Base-by-base conservation (phyloP, 1,140 invertebrate genomes). In the Ylistrum balloti region DNA sequence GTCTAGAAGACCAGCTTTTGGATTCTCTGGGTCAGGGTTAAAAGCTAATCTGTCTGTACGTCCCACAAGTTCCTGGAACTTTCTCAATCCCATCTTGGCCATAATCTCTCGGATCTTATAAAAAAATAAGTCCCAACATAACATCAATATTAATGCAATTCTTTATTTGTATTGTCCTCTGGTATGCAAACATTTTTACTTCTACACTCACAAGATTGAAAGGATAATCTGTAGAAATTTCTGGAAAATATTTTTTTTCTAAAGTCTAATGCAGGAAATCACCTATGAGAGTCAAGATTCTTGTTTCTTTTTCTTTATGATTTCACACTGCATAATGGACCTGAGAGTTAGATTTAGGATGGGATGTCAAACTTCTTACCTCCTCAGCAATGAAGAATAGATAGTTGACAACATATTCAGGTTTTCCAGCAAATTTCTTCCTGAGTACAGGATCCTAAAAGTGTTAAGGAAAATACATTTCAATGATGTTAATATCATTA, bases 351-450 rank as follows among this genome's bases (percentile, higher is more conserved):
- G n/a, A n/a, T n/a, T n/a, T n/a, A n/a, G n/a, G n/a, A n/a, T n/a
- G n/a, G n/a, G n/a, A n/a, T n/a, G n/a, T n/a, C n/a, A n/a, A n/a
- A n/a, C n/a, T n/a, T 86, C 89, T 95, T 95, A 98, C 98, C 97
- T 99, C 99, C 97, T 99, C 99, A 85, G 99, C 99, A 74, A 99
- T 96, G 97, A 99, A 98, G 95, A 99, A 99, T 93, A 99, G 97
- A 95, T 98, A 99, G 96, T 99, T 99, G 92, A 99, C 97, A 7
- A 99, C 98, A 96, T 99, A 98, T 96, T 99, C 99, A 0, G 99
- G 99, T 95, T 99, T 99, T 35, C 99, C 99, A 33, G 98, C 98
- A 97, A 99, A 99, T 96, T 99, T 99, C 95, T 99, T 98, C 33
- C 99, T 97, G 32, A 99, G 96, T 22, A 98, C 97, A 0, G 99